Evolutionary conservation across 2,113 vertebrate genomes (phyloP).

Genomic region (Oreotrochilus melanogaster): DNA sequence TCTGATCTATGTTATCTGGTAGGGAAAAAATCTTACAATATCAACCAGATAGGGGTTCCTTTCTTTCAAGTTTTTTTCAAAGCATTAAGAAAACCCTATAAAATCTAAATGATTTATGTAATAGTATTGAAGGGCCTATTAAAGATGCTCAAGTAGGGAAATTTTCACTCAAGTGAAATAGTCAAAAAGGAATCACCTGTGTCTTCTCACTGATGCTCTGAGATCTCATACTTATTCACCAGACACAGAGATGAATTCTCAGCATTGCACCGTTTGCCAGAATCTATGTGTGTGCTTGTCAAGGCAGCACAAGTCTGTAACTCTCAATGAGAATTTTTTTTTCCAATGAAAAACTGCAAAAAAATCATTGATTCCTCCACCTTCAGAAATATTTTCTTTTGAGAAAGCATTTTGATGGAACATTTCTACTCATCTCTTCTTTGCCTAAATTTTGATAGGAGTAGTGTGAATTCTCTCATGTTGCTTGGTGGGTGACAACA

Average conservation of each 20-base stretch:
- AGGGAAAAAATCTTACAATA: background rate
- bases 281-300: background rate
- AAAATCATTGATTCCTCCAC: background rate
- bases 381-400: background rate
- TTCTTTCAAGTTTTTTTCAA: background rate
- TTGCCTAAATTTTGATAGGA: background rate
- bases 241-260: background rate
- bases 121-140: background rate
- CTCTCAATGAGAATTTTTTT: background rate
- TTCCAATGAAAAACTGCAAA: background rate
- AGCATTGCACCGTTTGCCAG: background rate
- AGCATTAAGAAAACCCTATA: background rate
- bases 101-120: background rate
- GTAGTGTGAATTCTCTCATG: rapidly evolving
- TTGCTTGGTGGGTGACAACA: background rate
- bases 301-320: background rate
- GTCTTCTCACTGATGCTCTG: background rate
- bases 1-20: background rate
- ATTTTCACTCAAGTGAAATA: background rate
- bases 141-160: background rate
- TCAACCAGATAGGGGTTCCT: background rate
- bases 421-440: background rate
- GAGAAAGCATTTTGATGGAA: background rate
- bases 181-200: background rate
- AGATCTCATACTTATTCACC: background rate